phyloP scores from a whole-genome alignment of 2,888 invertebrate genomes.

The Harmothoe impar region DNA sequence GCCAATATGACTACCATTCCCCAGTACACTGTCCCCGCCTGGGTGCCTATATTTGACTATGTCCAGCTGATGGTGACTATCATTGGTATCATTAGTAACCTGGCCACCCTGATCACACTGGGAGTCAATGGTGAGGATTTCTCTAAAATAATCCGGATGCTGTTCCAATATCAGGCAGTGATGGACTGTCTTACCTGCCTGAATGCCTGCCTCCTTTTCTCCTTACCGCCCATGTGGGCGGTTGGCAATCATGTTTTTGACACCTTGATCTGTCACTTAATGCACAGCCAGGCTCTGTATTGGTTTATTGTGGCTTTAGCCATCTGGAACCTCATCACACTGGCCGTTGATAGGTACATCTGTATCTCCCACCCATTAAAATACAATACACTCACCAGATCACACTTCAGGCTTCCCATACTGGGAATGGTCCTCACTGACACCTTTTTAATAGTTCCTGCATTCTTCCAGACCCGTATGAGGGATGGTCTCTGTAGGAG shows the following conservation, averaged over 20 bases:
- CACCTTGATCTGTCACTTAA: slow-evolving; percentile 30
- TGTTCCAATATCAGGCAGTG: slow-evolving; percentile 39
- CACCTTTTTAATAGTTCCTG: no score
- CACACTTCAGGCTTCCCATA: neutral
- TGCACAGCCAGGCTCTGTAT: slow-evolving; percentile 54
- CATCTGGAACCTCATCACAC: neutral
- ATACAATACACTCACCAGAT: neutral
- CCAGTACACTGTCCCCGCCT: no score
- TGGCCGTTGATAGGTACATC: slow-evolving; percentile 41
- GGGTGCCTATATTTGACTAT: slow-evolving; percentile 5
- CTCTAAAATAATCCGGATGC: slow-evolving; percentile 43
- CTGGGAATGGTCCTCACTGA: no score
- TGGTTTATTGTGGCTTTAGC: neutral
- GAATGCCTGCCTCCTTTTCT: neutral
- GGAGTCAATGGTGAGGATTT: slow-evolving; percentile 1
- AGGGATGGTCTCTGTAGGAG: slow-evolving; percentile 1
- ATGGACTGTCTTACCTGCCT: slow-evolving; percentile 28
- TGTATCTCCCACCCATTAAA: slow-evolving; percentile 37
- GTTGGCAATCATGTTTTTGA: neutral
- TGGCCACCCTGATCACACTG: no score
- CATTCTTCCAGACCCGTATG: neutral
- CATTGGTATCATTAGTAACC: slow-evolving; percentile 36
- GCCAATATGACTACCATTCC: no score
- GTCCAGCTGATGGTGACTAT: neutral
- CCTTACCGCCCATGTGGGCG: neutral